A percentile compares a stretch with the other conserved stretches of the same genome.
phyloP scores from a whole-genome alignment of 1,140 invertebrate species.

The Drosophila tani region DNA sequence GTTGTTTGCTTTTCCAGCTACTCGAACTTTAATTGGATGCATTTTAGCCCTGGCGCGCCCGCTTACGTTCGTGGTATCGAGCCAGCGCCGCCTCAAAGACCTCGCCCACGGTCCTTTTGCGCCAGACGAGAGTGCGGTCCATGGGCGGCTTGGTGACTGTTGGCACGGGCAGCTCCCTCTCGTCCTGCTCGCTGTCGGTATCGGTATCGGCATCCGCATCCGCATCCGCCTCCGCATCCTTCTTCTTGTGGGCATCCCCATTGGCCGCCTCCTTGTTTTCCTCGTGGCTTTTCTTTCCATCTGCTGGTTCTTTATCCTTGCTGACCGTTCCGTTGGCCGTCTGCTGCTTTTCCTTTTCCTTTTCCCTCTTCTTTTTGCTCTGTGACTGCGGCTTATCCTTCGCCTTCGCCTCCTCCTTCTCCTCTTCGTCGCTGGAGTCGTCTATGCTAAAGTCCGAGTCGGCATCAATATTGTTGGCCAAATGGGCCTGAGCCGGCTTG shows the following conservation, averaged over 20 bases:
- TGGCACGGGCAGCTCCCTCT: constrained; percentile 31
- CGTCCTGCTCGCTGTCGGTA: constrained; percentile 8
- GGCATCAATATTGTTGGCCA: constrained; percentile 88
- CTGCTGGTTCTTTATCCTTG: constrained; percentile 21
- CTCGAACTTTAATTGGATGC: constrained; percentile 19
- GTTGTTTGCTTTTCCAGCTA: constrained; percentile 38
- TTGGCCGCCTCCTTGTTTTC: background rate
- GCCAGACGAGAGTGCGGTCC: constrained; percentile 90
- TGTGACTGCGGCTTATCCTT: constrained; percentile 10
- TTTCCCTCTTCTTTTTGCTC: constrained; percentile 19
- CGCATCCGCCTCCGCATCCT: background rate
- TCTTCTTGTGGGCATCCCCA: constrained; percentile 14
- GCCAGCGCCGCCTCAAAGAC: constrained; percentile 92
- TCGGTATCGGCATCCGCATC: constrained; percentile 3
- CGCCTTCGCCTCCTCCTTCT: constrained; percentile 30
- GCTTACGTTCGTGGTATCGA: constrained; percentile 92
- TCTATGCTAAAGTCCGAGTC: constrained; percentile 90
- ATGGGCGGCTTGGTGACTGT: constrained; percentile 27
- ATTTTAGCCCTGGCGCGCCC: constrained; percentile 74
- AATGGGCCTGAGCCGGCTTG: constrained; percentile 84
- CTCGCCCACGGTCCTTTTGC: constrained; percentile 93
- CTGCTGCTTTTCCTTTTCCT: background rate
- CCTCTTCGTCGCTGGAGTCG: constrained; percentile 86
- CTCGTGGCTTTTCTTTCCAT: background rate
- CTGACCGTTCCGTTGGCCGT: background rate